phyloP scores from a whole-genome alignment of 2,888 invertebrate species.

The Pheosia tremula region DNA sequence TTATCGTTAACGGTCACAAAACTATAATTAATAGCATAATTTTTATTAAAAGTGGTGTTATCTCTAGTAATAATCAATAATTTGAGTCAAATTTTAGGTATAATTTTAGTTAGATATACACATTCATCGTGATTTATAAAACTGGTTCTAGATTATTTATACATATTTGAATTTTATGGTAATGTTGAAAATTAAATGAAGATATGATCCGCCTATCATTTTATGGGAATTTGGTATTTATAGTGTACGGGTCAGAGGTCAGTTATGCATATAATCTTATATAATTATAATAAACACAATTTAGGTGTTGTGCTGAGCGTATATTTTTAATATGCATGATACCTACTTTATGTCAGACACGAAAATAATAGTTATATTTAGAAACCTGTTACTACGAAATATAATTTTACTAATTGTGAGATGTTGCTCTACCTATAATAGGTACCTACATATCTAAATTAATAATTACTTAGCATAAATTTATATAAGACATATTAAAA shows the following conservation, averaged over 20 bases:
- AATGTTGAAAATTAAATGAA: slow-evolving; percentile 44
- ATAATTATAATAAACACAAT: not conserved
- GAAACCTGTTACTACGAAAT: too few species aligned
- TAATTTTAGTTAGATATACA: slow-evolving; percentile 35
- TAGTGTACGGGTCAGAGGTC: slow-evolving; percentile 30
- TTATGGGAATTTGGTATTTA: slow-evolving; percentile 19
- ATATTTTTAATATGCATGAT: too few species aligned
- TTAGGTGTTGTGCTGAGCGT: too few species aligned
- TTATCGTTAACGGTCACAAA: not conserved
- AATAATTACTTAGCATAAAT: too few species aligned
- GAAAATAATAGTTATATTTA: too few species aligned
- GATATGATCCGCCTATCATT: slow-evolving; percentile 35
- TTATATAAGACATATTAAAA: too few species aligned
- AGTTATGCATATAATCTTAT: slow-evolving; percentile 2
- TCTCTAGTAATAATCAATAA: not conserved
- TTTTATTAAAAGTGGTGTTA: not conserved
- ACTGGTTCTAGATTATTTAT: slow-evolving; percentile 24
- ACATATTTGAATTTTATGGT: slow-evolving; percentile 34
- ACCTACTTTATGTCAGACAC: too few species aligned
- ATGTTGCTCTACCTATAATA: too few species aligned
- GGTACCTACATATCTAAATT: too few species aligned
- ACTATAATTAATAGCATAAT: not conserved
- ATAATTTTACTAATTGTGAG: too few species aligned
- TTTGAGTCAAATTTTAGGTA: slow-evolving; percentile 5
- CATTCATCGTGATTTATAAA: slow-evolving; percentile 20